phyloP scores from a whole-genome alignment of 2,113 vertebrate genomes.

The Manacus vitellinus region DNA sequence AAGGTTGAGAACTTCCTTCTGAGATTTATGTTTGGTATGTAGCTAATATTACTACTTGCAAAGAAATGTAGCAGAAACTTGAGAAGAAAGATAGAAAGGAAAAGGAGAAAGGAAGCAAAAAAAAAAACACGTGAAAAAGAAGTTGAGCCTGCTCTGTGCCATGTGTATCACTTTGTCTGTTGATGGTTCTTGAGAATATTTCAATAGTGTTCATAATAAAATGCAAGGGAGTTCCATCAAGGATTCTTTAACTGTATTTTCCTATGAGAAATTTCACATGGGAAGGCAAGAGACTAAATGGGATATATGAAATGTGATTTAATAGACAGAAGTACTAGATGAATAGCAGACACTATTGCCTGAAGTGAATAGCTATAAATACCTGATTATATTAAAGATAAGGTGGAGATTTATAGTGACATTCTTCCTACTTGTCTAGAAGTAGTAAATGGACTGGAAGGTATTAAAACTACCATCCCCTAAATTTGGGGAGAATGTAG shows the following conservation, averaged over 20 bases:
- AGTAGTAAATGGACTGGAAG: slow-evolving; percentile 4
- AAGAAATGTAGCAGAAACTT: not conserved
- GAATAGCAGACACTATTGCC: not conserved
- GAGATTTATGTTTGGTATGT: not conserved
- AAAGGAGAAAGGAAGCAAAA: not conserved
- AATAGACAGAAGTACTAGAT: not conserved
- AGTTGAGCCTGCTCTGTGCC: not conserved
- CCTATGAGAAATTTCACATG: not conserved
- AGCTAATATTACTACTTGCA: not conserved
- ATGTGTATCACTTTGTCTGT: not conserved
- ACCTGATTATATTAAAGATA: not conserved
- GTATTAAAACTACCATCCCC: not conserved
- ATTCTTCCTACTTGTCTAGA: not conserved
- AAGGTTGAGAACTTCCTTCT: not conserved
- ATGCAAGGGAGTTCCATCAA: not conserved
- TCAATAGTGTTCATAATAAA: not conserved
- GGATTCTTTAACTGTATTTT: not conserved
- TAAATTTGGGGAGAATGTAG: not conserved
- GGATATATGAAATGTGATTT: not conserved
- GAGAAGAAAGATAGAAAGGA: not conserved
- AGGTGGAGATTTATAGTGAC: not conserved
- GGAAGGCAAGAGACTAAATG: not conserved
- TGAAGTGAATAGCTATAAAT: slow-evolving; percentile 3
- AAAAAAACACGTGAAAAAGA: not conserved
- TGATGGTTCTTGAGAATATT: not conserved